Conservation (phyloP, 2,797 vertebrate species). For the Mus caroli region DNA sequence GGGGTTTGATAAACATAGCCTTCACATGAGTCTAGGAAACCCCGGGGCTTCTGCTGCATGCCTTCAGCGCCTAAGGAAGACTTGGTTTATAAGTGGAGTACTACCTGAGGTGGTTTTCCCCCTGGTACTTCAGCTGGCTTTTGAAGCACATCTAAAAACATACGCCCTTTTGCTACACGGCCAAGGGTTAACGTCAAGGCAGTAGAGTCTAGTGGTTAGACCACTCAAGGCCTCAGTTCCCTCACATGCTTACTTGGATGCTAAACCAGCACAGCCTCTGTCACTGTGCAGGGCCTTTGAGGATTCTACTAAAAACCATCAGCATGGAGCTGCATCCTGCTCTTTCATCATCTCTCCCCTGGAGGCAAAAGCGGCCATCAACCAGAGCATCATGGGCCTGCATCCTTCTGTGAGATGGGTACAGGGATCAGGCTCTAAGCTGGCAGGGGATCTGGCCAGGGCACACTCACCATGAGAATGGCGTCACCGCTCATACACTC, state of each 20-base stretch:
- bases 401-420: neutral
- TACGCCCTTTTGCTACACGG: neutral
- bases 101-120: neutral
- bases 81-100: neutral
- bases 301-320: neutral
- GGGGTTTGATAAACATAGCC: neutral
- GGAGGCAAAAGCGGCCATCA: neutral
- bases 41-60: neutral
- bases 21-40: neutral
- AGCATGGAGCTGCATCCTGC: neutral
- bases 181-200: neutral
- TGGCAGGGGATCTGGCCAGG: accelerated
- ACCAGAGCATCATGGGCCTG: neutral
- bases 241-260: neutral
- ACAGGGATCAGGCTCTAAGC: neutral
- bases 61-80: neutral
- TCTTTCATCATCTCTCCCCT: neutral
- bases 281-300: neutral
- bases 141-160: neutral
- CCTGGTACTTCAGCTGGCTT: neutral
- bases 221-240: neutral
- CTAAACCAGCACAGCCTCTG: neutral
- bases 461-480: conserved; percentile 76
- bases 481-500: conserved; percentile 63
- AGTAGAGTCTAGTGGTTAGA: neutral